These are phyloP conservation scores for Gymnarchus niloticus DNA, from an alignment of 2,113 vertebrate species.

Conservation along the genomic window DNA sequence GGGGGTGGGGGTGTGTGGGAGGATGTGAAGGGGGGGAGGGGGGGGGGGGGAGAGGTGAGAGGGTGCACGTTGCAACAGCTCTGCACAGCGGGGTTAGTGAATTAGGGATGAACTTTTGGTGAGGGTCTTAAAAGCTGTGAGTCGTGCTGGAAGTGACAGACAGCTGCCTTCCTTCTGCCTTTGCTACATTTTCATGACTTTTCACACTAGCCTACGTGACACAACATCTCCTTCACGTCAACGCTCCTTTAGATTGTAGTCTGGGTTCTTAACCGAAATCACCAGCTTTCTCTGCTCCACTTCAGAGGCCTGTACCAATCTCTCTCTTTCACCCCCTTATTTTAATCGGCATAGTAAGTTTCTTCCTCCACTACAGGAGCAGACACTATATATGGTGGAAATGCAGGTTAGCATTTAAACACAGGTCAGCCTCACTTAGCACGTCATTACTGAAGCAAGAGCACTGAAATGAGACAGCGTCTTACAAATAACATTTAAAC, in stretches of 20 bases:
- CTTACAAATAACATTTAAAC: too few species aligned
- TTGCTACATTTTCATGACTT: not conserved
- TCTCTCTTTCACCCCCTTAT: not conserved
- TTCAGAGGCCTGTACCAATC: not conserved
- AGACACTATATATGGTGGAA: not conserved
- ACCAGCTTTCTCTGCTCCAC: not conserved
- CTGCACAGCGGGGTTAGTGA: not conserved
- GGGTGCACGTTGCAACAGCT: not conserved
- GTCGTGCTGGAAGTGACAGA: not conserved
- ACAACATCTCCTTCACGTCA: not conserved
- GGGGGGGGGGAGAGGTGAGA: constrained; percentile 31
- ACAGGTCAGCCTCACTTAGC: not conserved
- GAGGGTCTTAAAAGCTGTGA: not conserved
- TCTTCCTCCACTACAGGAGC: not conserved
- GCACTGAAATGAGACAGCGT: too few species aligned
- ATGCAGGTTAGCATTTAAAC: not conserved
- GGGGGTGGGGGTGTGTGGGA: too few species aligned
- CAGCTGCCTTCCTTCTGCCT: not conserved
- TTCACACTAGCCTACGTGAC: not conserved
- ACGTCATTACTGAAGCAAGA: too few species aligned
- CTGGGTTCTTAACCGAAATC: not conserved
- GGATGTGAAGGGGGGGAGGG: too few species aligned
- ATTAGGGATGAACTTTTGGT: not conserved
- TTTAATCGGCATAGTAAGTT: not conserved
- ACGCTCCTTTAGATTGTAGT: not conserved